Conservation (phyloP, 1,140 invertebrate genomes). For the Drosophila aff. region DNA sequence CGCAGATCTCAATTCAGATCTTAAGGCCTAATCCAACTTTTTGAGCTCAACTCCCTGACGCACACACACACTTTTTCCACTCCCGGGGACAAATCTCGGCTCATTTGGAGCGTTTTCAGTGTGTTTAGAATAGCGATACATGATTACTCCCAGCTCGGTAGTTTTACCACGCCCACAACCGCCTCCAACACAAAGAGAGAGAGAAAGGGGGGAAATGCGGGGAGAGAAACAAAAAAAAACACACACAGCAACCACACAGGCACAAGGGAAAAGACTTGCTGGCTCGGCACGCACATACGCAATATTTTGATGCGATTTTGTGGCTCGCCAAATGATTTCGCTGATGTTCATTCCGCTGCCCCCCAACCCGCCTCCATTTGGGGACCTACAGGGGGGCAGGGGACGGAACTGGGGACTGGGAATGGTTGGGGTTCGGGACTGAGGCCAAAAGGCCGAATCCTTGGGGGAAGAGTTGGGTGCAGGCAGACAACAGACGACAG, state of each 20-base stretch:
- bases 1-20: not conserved
- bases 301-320: conserved; percentile 78
- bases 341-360: conserved; percentile 54
- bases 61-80: conserved; percentile 1
- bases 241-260: conserved; percentile 1
- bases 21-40: not conserved
- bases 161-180: conserved; percentile 33
- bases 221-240: not conserved
- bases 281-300: conserved; percentile 64
- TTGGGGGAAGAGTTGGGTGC: not conserved
- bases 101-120: conserved; percentile 40
- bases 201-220: too few species aligned
- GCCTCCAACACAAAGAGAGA: conserved; percentile 14
- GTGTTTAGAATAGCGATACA: conserved; percentile 42
- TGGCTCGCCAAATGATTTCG: conserved; percentile 68
- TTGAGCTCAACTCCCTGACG: not conserved
- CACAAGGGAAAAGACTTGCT: conserved; percentile 39
- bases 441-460: conserved; percentile 1
- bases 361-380: not conserved
- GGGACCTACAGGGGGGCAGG: not conserved
- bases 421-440: not conserved
- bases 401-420: not conserved
- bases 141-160: conserved; percentile 45
- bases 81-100: conserved; percentile 30
- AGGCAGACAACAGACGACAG: conserved; percentile 6